phyloP scores from a whole-genome alignment of 2,113 vertebrate genomes.

The Brienomyrus brachyistius region DNA sequence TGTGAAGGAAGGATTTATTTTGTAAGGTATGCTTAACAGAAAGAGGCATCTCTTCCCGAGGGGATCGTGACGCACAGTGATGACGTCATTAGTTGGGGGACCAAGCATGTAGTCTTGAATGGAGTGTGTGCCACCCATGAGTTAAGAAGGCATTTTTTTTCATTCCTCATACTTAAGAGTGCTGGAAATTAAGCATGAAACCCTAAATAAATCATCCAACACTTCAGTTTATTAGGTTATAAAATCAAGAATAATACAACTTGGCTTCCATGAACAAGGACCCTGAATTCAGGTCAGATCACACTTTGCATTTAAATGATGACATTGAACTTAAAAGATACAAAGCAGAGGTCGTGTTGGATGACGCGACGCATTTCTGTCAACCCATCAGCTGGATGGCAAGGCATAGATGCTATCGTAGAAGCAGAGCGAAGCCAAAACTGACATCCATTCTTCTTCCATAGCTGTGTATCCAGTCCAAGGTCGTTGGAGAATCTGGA shows the following conservation, averaged over 20 bases:
- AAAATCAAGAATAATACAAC: not conserved
- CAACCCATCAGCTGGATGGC: not conserved
- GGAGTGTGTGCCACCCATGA: not conserved
- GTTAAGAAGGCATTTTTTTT: not conserved
- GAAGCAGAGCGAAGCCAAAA: not conserved
- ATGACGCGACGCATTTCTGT: not conserved
- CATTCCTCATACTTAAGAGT: not conserved
- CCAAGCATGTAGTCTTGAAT: not conserved
- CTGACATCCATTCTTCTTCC: not conserved
- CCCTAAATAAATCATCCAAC: not conserved
- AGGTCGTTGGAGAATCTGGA: not conserved
- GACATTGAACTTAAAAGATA: not conserved
- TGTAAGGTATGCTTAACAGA: not conserved
- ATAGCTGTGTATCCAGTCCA: not conserved
- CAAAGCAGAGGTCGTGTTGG: not conserved
- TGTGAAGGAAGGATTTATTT: not conserved
- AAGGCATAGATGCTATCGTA: not conserved
- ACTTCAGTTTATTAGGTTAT: not conserved
- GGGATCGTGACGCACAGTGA: not conserved
- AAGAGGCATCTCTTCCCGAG: not conserved
- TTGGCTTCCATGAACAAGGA: not conserved
- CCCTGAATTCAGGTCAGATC: not conserved
- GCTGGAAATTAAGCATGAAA: not conserved
- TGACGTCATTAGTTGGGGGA: not conserved
- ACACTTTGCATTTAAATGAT: not conserved